These are phyloP conservation scores for Ernsta delagoae DNA, from an alignment of 2,888 invertebrate genomes.

Conservation along the genomic window DNA sequence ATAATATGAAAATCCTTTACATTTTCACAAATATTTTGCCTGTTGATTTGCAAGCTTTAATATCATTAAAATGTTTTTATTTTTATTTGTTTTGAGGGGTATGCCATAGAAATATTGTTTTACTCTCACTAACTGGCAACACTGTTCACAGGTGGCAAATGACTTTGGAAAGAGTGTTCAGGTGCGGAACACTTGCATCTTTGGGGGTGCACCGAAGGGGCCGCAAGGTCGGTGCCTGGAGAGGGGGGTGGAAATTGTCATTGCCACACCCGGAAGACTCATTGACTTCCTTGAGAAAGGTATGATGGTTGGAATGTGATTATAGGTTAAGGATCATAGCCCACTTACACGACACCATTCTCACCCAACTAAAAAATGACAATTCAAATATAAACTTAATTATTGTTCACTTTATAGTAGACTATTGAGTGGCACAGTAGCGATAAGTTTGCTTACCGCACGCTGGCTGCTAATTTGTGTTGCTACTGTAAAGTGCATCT, in stretches of 20 bases:
- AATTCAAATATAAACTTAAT: too few species aligned
- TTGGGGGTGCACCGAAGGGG: constrained; percentile 99
- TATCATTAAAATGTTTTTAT: neutral
- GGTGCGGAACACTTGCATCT: constrained; percentile 96
- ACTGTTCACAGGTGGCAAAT: constrained; percentile 89
- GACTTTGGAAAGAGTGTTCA: constrained; percentile 96
- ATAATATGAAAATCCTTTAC: neutral
- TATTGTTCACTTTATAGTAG: too few species aligned
- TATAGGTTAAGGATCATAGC: too few species aligned
- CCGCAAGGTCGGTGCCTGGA: constrained; percentile 94
- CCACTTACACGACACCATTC: too few species aligned
- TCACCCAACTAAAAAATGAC: too few species aligned
- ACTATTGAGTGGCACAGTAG: too few species aligned
- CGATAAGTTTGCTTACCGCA: too few species aligned
- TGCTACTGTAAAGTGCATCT: too few species aligned
- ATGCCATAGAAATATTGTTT: neutral
- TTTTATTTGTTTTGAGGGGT: neutral
- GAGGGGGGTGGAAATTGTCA: constrained; percentile 96
- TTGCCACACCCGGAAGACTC: constrained; percentile 97
- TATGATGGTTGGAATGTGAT: constrained; percentile 39
- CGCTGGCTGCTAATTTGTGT: too few species aligned
- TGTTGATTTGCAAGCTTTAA: constrained; percentile 4
- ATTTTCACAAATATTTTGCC: neutral
- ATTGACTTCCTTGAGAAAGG: constrained; percentile 96
- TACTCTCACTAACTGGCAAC: neutral